A percentile compares a stretch with the other conserved stretches of the same genome.
These are phyloP conservation scores for Brassicogethes aeneus DNA, from an alignment of 2,888 invertebrate species.

Conservation along the genomic window DNA sequence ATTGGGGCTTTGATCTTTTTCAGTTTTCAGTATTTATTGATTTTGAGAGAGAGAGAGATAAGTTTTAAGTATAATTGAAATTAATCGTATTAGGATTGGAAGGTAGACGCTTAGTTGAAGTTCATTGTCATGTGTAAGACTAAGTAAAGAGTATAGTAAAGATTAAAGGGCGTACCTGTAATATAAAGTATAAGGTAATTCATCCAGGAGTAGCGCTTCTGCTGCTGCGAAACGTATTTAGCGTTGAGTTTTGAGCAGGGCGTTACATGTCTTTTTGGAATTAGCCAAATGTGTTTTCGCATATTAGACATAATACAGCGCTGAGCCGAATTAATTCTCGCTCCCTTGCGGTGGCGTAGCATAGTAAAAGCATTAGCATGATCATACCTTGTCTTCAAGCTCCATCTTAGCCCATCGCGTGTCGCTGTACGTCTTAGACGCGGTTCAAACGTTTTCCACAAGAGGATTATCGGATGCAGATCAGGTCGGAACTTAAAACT, in stretches of 20 bases:
- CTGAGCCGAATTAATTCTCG: slow-evolving; percentile 37
- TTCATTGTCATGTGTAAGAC: not conserved
- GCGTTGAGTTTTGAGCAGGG: not conserved
- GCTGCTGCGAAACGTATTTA: not conserved
- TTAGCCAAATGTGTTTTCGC: slow-evolving; percentile 38
- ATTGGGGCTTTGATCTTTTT: too few relatives aligned
- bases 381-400: slow-evolving; percentile 39
- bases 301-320: slow-evolving; percentile 39
- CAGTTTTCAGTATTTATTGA: too few relatives aligned
- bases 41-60: not conserved
- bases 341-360: slow-evolving; percentile 39
- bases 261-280: slow-evolving; percentile 2
- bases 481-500: slow-evolving; percentile 18
- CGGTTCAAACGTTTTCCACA: slow-evolving; percentile 38
- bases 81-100: not conserved
- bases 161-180: not conserved
- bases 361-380: slow-evolving; percentile 42
- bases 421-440: slow-evolving; percentile 36
- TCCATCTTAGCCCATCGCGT: slow-evolving; percentile 37
- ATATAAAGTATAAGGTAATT: not conserved
- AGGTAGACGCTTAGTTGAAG: not conserved
- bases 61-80: not conserved
- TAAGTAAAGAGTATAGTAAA: not conserved
- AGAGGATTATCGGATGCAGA: slow-evolving; percentile 41
- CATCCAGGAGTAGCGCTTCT: not conserved